phyloP scores from a whole-genome alignment of 2,113 vertebrate genomes.

The Stigmatopora argus region DNA sequence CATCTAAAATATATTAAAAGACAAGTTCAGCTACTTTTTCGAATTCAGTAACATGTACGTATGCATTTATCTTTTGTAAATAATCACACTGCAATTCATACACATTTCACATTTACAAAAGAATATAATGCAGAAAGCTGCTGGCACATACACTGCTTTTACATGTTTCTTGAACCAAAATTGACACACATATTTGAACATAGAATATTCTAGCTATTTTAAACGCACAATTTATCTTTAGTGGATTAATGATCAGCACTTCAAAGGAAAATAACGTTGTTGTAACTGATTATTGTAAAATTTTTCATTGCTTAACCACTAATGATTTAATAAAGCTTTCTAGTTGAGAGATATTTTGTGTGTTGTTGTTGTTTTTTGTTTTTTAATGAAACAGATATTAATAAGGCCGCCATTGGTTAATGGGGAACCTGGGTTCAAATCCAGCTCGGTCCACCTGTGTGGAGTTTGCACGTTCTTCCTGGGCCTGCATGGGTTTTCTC shows the following conservation, averaged over 20 bases:
- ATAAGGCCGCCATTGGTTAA: not conserved
- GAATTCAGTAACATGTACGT: constrained; percentile 2
- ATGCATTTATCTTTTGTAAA: constrained; percentile 24
- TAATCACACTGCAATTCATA: constrained; percentile 24
- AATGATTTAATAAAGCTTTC: constrained; percentile 54
- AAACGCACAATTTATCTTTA: not conserved
- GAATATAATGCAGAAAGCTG: constrained; percentile 1
- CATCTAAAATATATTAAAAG: not conserved
- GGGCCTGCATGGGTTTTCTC: too few species aligned
- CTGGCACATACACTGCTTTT: constrained; percentile 4
- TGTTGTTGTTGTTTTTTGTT: constrained; percentile 7
- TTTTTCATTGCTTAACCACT: constrained; percentile 62
- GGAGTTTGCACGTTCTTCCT: too few species aligned
- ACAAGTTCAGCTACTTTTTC: constrained; percentile 4
- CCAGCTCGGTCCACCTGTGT: too few species aligned
- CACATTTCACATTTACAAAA: constrained; percentile 12
- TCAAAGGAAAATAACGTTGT: constrained; percentile 10
- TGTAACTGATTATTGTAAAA: constrained; percentile 30
- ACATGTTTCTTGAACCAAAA: constrained; percentile 6
- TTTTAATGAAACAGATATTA: not conserved
- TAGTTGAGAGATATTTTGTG: constrained; percentile 40
- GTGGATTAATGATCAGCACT: constrained; percentile 13
- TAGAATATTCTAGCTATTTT: constrained; percentile 7
- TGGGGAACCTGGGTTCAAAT: too few species aligned
- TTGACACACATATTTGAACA: not conserved